Evolutionary conservation across 2,113 vertebrate species (phyloP), one percentile per base, ranked within the genome.

Genomic region (Channa maculata): DNA sequence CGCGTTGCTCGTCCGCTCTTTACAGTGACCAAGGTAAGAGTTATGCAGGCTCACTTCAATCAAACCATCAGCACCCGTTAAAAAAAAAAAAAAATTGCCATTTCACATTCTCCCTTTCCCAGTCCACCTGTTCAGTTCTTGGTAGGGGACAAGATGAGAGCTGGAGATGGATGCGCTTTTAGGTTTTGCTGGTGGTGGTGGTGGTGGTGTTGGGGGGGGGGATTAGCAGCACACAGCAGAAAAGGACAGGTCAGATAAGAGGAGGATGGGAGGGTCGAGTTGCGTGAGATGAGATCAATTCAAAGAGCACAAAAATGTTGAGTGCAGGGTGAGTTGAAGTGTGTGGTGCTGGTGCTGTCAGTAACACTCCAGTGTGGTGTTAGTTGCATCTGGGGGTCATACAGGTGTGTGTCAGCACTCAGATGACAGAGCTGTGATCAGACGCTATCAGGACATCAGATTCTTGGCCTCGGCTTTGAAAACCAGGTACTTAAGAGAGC

Each of bases 31-130:
- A 52, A 61, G 66, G n/a, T 64, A 39, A 57, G 49, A 72, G 61
- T 50, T 65, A 71, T 3, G 37, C 58, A 45, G 24, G 41, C 49
- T 72, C 71, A 55, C 77, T 85, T 71, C 64, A 84, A 69, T 86
- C 79, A 88, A 62, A 54, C 15, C 41, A 48, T 14, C 61, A 44
- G 41, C 11, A 55, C 43, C 43, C 43, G 3, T 62, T 48, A 6
- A 54, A 68, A 24, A 62, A 67, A 36, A 24, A 24, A 24, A 24
- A 24, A 24, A 24, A 24, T 24, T 24, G 24, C 24, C 24, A 24
- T 8, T 4, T 54, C 33, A 37, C 38, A 6, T 72, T 48, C 15
- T 48, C 43, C 2, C 14, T 46, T 14, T 46, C 53, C 55, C 36
- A 15, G 33, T 51, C 45, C 11, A 41, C 45, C 38, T 14, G 5